Base-by-base conservation (phyloP, 2,888 invertebrate species). In the Cryptus armator region DNA sequence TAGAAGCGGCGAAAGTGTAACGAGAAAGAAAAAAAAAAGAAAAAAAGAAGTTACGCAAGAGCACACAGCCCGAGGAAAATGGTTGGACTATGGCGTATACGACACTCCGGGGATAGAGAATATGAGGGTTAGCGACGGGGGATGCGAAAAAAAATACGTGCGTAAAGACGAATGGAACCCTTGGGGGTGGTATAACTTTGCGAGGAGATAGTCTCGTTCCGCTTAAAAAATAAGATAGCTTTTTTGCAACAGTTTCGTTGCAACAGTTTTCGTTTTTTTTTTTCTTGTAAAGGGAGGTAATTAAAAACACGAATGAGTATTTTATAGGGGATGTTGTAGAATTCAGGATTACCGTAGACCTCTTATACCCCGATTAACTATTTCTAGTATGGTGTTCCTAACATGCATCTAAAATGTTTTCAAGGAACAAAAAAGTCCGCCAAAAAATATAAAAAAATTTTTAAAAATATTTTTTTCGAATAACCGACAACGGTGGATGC, bases 141-240 rank as follows among this genome's bases (percentile, higher is more conserved):
- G 75, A 70, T 62, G 86, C 66, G 37, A 68, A 72, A 81, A 77
- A 71, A 75, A 80, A 24, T 48, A 70, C 3, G 62, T 74, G 81
- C 81, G 78, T 78, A 70, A 86, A 89, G 91, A 92, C 89, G 88
- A 89, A 92, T 91, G 87, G 87, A 89, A 87, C 92, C 91, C 91
- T 87, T 71, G 92, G 89, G 92, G 86, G 90, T 88, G 90, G 89
- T 89, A 90, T 87, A 87, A 84, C 88, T 86, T 76, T 76, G 77
- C 75, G 78, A 67, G 67, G 66, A 51, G 64, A 71, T 48, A 44
- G 56, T 62, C 66, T 64, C 78, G 37, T 78, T 37, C 37, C 46
- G 6, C n/a, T 71, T 46, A 19, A 19, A 72, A 80, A 72, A 67
- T 81, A 51, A 72, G 6, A n/a, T 68, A 59, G 12, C 10, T 37